Base-by-base conservation (phyloP, 2,113 vertebrate species). In the Pterophyllum scalare region DNA sequence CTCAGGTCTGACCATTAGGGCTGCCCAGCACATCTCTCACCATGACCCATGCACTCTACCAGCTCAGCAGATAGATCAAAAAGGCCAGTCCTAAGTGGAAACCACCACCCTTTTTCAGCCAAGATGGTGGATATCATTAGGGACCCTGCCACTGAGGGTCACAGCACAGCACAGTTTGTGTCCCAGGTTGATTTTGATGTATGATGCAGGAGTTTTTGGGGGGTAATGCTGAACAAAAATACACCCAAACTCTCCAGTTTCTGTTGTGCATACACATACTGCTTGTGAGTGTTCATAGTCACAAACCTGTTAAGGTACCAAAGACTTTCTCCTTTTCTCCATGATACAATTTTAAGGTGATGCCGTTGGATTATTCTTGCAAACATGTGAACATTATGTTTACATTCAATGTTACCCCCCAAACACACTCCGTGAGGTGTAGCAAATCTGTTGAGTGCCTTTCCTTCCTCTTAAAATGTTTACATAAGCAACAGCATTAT, bases 21-120 rank as follows among this genome's bases (percentile, higher is more conserved):
- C 90, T 91, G 88, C 89, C 92, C 90, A 89, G 91, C 90, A 88
- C 77, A 80, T 92, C 83, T 83, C 83, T 95, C 92, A 91, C 96
- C 95, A 93, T 96, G 96, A 96, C 95, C 96, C 87, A 62, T 80
- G 62, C 24, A 59, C 85, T 88, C 65, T 83, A 93, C 88, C 86
- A 95, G 88, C 93, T 95, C 93, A 95, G 95, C 95, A 95, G 86
- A 93, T 93, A 85, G 86, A 94, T 92, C 90, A 93, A 94, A 94
- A 93, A 94, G 92, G 83, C 88, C 79, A 83, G 77, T 88, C 86
- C 91, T 92, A 82, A 87, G 89, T 92, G 85, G 83, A 94, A 93
- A 94, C 79, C 54, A 35, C 75, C 57, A 40, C 78, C 59, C 65
- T 24, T 54, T 67, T 78, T 72, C 87, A 92, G 88, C 89, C 84